Conservation (phyloP, 2,113 vertebrate species). For the Mastomys natalensis region DNA sequence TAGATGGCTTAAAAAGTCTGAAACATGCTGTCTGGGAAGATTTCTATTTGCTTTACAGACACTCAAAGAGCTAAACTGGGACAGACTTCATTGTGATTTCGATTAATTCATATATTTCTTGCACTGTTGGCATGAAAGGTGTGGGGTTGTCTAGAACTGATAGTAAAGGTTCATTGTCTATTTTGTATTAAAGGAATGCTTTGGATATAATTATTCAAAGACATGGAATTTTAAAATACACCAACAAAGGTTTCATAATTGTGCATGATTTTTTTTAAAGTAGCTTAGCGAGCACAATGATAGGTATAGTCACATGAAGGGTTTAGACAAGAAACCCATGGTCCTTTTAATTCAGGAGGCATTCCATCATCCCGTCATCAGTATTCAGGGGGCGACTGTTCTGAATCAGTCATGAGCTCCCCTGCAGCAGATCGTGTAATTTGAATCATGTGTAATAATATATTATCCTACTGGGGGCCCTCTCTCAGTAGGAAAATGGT, state of each 20-base stretch:
- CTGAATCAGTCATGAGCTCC: constrained; percentile 89
- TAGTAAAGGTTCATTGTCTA: constrained; percentile 29
- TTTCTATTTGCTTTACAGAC: constrained; percentile 82
- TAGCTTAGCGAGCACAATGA: constrained; percentile 78
- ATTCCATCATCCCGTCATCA: constrained; percentile 92
- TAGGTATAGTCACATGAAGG: constrained; percentile 77
- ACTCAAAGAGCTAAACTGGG: constrained; percentile 81
- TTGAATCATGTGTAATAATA: constrained; percentile 93
- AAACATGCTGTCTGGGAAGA: constrained; percentile 80
- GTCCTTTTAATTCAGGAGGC: constrained; percentile 87
- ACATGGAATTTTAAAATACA: constrained; percentile 22
- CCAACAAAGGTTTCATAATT: constrained; percentile 45
- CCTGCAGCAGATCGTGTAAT: constrained; percentile 91
- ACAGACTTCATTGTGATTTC: constrained; percentile 82
- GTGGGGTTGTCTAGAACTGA: constrained; percentile 63
- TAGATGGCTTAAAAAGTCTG: constrained; percentile 77
- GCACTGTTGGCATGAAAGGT: constrained; percentile 66
- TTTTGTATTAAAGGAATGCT: not conserved
- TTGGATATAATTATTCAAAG: constrained; percentile 65
- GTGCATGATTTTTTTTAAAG: not conserved
- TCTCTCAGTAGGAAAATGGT: constrained; percentile 90
- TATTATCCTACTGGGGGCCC: constrained; percentile 91
- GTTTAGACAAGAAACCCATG: constrained; percentile 85
- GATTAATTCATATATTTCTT: constrained; percentile 80
- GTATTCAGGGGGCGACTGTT: constrained; percentile 88